A percentile compares a stretch with the other conserved stretches of the same genome.
These are phyloP conservation scores for Hypselothyrea guttata DNA, from an alignment of 2,888 invertebrate species.

Conservation along the genomic window DNA sequence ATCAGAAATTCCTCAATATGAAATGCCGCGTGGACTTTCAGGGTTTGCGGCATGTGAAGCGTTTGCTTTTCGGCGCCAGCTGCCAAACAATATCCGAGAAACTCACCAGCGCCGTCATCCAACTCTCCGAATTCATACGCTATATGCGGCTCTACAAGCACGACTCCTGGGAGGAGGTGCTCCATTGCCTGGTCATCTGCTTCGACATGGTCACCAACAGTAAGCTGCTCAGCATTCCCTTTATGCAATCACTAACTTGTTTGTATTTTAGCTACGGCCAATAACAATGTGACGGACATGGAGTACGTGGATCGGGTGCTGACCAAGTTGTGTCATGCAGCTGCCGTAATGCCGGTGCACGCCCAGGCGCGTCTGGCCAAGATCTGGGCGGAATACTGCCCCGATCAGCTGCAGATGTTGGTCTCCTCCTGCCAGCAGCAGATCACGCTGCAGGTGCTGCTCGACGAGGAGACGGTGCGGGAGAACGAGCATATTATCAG, in stretches of 20 bases:
- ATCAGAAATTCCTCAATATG: conserved; percentile 39
- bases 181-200: conserved; percentile 86
- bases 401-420: conserved; percentile 86
- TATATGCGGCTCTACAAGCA: conserved; percentile 46
- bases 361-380: conserved; percentile 91
- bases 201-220: conserved; percentile 90
- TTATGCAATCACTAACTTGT: neutral
- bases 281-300: conserved; percentile 84
- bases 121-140: conserved; percentile 68
- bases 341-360: conserved; percentile 87
- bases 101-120: conserved; percentile 70
- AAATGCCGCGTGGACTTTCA: conserved; percentile 85
- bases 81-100: conserved; percentile 71
- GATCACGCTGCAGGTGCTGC: conserved; percentile 92
- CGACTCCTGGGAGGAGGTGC: conserved; percentile 74
- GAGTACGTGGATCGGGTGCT: conserved; percentile 93
- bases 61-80: conserved; percentile 78
- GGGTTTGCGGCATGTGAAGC: conserved; percentile 83
- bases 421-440: conserved; percentile 92
- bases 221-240: conserved; percentile 60
- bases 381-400: conserved; percentile 89
- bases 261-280: conserved; percentile 36
- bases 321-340: conserved; percentile 90
- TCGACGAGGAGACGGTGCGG: conserved; percentile 90
- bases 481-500: conserved; percentile 92